Percentiles rank a stretch among this genome's conserved stretches.
These are phyloP conservation scores for Drosophila quinaria DNA, from an alignment of 2,888 invertebrate genomes.

Conservation along the genomic window DNA sequence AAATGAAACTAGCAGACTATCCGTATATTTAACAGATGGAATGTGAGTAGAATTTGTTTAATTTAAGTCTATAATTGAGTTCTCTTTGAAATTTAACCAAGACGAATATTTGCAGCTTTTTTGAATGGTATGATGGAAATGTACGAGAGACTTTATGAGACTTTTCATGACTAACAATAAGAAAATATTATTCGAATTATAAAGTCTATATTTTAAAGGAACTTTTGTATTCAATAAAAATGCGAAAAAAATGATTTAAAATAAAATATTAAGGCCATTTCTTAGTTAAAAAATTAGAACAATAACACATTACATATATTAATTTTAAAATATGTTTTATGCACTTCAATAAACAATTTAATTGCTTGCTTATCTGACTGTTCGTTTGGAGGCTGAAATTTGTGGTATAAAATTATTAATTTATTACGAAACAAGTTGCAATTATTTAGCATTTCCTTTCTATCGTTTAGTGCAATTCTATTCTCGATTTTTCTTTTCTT, in stretches of 20 bases:
- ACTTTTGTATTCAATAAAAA: too few relatives aligned
- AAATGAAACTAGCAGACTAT: not conserved
- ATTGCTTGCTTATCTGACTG: not conserved
- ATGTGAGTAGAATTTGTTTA: not conserved
- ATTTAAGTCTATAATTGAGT: not conserved
- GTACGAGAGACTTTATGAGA: not conserved
- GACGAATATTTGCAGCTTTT: not conserved
- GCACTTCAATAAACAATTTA: not conserved
- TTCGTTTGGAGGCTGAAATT: too few relatives aligned
- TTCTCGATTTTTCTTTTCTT: not conserved
- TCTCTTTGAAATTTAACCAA: not conserved
- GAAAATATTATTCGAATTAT: not conserved
- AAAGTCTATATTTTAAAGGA: not conserved
- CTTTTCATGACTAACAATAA: too few relatives aligned
- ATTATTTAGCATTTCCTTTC: slow-evolving; percentile 7
- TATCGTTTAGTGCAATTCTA: not conserved
- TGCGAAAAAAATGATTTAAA: too few relatives aligned
- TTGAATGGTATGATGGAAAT: not conserved
- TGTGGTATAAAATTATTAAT: not conserved
- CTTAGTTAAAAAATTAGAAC: too few relatives aligned
- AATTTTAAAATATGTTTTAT: too few relatives aligned
- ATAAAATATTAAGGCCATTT: too few relatives aligned
- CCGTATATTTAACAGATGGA: not conserved
- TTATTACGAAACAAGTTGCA: not conserved
- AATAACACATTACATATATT: not conserved